Percentiles rank a stretch among this genome's conserved stretches.
Evolutionary conservation across 2,888 invertebrate genomes (phyloP).

Genomic region (Teleogryllus oceanicus): DNA sequence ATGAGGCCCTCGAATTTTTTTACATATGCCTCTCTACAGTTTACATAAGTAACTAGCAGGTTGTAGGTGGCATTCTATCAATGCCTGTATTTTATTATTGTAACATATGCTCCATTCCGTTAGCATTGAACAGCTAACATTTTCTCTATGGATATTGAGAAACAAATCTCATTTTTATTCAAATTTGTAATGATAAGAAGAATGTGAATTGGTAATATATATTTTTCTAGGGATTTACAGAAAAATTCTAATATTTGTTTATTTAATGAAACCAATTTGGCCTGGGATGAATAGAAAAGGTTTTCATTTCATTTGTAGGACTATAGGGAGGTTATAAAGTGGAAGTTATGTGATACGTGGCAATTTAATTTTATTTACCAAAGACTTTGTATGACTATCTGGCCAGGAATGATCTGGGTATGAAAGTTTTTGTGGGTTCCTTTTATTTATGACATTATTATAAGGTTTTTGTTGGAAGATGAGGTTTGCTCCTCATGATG

Average conservation of each 20-base stretch:
- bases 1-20: conserved; percentile 6
- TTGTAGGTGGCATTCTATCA: conserved; percentile 3
- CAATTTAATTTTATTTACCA: background rate
- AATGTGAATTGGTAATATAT: conserved; percentile 6
- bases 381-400: background rate
- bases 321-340: background rate
- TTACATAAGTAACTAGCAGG: background rate
- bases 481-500: no score
- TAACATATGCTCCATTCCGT: conserved; percentile 4
- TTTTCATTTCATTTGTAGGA: background rate
- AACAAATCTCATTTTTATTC: conserved; percentile 1
- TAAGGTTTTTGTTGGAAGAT: no score
- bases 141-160: background rate
- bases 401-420: background rate
- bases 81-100: conserved; percentile 3
- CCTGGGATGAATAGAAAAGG: background rate
- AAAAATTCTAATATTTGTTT: background rate
- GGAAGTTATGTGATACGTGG: conserved; percentile 18
- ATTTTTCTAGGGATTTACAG: conserved; percentile 8
- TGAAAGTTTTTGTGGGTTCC: conserved; percentile 3
- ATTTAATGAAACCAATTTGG: background rate
- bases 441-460: background rate
- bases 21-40: conserved; percentile 18
- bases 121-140: conserved; percentile 1
- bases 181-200: conserved; percentile 2